Evolutionary conservation across 2,113 vertebrate genomes (phyloP).

Genomic region (Numida meleagris): DNA sequence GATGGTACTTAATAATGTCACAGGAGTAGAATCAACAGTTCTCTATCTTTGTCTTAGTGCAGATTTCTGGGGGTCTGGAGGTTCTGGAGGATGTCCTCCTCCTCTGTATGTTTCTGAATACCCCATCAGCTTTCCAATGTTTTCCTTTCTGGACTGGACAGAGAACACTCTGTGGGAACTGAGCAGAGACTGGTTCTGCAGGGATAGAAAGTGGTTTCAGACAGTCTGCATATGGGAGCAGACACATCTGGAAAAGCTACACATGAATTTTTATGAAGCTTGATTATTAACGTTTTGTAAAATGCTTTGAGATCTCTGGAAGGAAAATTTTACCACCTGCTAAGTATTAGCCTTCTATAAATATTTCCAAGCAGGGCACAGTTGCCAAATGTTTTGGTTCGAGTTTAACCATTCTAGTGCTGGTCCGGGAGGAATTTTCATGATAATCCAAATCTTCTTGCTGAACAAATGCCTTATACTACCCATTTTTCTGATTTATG

Average conservation of each 20-base stretch:
- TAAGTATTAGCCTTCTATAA: slow-evolving; percentile 35
- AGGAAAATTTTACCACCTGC: slow-evolving; percentile 50
- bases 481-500: background rate
- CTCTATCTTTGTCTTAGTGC: background rate
- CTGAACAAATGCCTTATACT: background rate
- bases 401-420: background rate
- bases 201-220: background rate
- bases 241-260: slow-evolving; percentile 23
- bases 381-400: background rate
- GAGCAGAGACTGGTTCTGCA: rapidly evolving
- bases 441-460: background rate
- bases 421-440: background rate
- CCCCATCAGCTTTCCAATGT: rapidly evolving
- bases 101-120: background rate
- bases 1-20: rapidly evolving
- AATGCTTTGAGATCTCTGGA: slow-evolving; percentile 6
- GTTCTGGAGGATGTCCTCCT: background rate
- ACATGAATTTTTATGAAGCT: background rate
- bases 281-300: background rate
- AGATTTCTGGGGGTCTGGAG: background rate
- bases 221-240: rapidly evolving
- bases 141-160: background rate
- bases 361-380: slow-evolving; percentile 13
- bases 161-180: background rate
- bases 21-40: background rate